Conservation (phyloP, 2,888 invertebrate species). For the Euphydryas editha region DNA sequence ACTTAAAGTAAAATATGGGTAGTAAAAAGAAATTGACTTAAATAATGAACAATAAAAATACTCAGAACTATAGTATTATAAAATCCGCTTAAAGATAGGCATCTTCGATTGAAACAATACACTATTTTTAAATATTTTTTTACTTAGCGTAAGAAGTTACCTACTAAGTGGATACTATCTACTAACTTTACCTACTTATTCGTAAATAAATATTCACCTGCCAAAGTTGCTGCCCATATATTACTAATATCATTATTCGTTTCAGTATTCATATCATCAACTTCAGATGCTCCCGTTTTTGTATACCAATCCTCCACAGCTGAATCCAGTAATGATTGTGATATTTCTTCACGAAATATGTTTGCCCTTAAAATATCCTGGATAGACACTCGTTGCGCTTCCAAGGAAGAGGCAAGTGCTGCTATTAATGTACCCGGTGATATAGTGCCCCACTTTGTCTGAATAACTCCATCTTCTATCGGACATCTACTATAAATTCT, state of each 20-base stretch:
- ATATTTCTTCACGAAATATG: slow-evolving; percentile 67
- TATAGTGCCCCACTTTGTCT: slow-evolving; percentile 85
- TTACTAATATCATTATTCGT: slow-evolving; percentile 74
- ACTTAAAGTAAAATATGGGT: too few relatives aligned
- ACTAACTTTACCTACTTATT: too few relatives aligned
- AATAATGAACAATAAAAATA: too few relatives aligned
- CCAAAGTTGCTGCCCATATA: slow-evolving; percentile 85
- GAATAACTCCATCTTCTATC: slow-evolving; percentile 86
- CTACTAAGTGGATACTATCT: too few relatives aligned
- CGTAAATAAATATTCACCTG: slow-evolving; percentile 64
- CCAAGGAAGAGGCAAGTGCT: slow-evolving; percentile 85
- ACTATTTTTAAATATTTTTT: too few relatives aligned
- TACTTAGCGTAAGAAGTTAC: too few relatives aligned
- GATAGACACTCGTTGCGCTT: slow-evolving; percentile 81
- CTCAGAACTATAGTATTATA: too few relatives aligned
- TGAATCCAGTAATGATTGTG: slow-evolving; percentile 64
- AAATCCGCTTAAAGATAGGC: too few relatives aligned
- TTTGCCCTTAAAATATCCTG: slow-evolving; percentile 74
- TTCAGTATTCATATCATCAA: slow-evolving; percentile 40
- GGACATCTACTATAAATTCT: slow-evolving; percentile 83
- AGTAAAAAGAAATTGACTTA: too few relatives aligned
- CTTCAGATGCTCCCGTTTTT: slow-evolving; percentile 62
- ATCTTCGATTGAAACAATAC: too few relatives aligned
- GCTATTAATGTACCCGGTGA: slow-evolving; percentile 84
- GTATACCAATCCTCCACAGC: slow-evolving; percentile 71